A percentile compares a stretch with the other conserved stretches of the same genome.
These are phyloP conservation scores for Zosterops borbonicus DNA, from an alignment of 2,113 vertebrate genomes.

Conservation along the genomic window DNA sequence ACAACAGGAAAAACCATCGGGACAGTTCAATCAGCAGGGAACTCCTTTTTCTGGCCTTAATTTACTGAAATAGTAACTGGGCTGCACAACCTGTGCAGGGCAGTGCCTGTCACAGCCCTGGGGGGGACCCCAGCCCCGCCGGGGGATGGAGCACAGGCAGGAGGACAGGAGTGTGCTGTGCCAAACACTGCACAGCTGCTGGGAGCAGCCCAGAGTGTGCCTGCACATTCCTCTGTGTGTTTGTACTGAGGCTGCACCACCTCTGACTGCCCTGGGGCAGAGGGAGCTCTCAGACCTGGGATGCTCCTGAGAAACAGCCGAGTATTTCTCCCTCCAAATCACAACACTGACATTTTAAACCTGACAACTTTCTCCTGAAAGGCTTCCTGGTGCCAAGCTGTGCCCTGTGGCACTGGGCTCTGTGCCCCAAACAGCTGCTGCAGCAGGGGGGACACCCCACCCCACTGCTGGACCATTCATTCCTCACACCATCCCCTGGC, in stretches of 20 bases:
- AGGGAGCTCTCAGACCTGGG: rapidly evolving
- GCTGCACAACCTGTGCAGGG: neutral
- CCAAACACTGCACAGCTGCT: neutral
- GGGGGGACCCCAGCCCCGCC: neutral
- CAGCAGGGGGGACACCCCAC: neutral
- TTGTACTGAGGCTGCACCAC: rapidly evolving
- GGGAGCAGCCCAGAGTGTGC: rapidly evolving
- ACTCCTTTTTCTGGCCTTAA: neutral
- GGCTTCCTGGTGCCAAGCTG: neutral
- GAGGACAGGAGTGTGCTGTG: neutral
- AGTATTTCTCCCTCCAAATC: rapidly evolving
- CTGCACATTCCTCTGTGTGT: rapidly evolving
- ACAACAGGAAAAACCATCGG: neutral
- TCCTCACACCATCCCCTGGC: rapidly evolving
- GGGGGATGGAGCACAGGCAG: neutral
- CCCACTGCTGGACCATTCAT: rapidly evolving
- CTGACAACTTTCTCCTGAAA: neutral
- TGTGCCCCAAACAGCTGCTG: neutral
- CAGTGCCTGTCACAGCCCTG: neutral
- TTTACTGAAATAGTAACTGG: neutral
- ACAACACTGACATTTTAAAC: rapidly evolving
- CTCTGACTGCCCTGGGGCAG: neutral
- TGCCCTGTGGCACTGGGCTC: neutral
- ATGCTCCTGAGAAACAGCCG: neutral
- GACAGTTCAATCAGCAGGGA: neutral